Evolutionary conservation across 2,888 invertebrate genomes (phyloP).

Genomic region (Rhamphomyia laevipes): DNA sequence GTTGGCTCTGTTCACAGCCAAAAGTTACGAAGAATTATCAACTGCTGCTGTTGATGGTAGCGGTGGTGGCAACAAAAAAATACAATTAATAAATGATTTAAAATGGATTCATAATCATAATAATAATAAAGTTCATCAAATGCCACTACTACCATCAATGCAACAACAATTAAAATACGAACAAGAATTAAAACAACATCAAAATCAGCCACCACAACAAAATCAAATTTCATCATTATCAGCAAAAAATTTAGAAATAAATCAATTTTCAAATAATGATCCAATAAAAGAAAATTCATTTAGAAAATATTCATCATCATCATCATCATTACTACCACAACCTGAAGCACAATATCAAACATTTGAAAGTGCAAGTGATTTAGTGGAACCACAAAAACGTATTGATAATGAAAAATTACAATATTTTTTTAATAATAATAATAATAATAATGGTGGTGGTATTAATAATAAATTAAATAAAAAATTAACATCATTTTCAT

Average conservation of each 20-base stretch:
- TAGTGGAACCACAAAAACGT: not conserved
- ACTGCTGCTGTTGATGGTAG: conserved; percentile 8
- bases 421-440: not conserved
- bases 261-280: not conserved
- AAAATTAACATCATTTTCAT: not conserved
- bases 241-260: not conserved
- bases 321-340: not conserved
- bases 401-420: not conserved
- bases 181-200: not conserved
- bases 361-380: not conserved
- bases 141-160: not conserved
- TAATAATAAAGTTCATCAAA: not conserved
- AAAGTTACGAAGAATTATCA: conserved; percentile 16
- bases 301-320: not conserved
- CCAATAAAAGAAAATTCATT: no score
- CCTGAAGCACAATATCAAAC: conserved; percentile 1
- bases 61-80: not conserved
- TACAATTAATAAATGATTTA: not conserved
- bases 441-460: not conserved
- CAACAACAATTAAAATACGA: not conserved
- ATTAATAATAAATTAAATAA: not conserved
- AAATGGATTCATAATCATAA: not conserved
- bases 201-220: not conserved
- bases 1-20: conserved; percentile 20
- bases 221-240: not conserved